Conservation (phyloP, 2,888 invertebrate species). For the Andrena trimmerana region DNA sequence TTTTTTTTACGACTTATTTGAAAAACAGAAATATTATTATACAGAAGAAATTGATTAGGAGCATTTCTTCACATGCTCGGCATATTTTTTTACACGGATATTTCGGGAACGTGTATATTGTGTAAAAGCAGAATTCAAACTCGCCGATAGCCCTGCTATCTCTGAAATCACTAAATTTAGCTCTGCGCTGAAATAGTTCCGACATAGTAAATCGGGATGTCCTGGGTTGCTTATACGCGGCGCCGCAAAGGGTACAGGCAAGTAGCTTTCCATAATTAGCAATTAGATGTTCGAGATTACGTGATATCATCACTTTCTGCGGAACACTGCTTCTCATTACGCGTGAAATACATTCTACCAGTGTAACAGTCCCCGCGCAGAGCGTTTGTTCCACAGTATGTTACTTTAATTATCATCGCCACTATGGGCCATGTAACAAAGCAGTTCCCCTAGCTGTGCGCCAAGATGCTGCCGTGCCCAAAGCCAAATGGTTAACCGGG, state of each 20-base stretch:
- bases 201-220: constrained; percentile 5
- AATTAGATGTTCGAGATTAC: constrained; percentile 18
- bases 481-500: constrained; percentile 15
- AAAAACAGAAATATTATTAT: no score
- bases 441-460: constrained; percentile 1
- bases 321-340: background rate
- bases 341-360: constrained; percentile 8
- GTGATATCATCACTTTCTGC: constrained; percentile 10
- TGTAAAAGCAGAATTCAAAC: no score
- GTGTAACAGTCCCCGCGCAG: constrained; percentile 11
- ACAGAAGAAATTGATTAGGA: no score
- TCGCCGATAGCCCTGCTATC: background rate
- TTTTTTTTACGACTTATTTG: no score
- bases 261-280: constrained; percentile 48
- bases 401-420: constrained; percentile 33
- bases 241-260: constrained; percentile 22
- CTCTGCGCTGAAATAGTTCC: constrained; percentile 5
- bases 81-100: no score
- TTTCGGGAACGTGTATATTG: no score
- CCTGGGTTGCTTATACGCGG: constrained; percentile 4
- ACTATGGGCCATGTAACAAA: constrained; percentile 8
- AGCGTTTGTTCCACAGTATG: background rate
- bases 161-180: constrained; percentile 23
- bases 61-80: no score
- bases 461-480: constrained; percentile 6